phyloP scores from a whole-genome alignment of 1,140 invertebrate genomes.

The Lepidurus arcticus region DNA sequence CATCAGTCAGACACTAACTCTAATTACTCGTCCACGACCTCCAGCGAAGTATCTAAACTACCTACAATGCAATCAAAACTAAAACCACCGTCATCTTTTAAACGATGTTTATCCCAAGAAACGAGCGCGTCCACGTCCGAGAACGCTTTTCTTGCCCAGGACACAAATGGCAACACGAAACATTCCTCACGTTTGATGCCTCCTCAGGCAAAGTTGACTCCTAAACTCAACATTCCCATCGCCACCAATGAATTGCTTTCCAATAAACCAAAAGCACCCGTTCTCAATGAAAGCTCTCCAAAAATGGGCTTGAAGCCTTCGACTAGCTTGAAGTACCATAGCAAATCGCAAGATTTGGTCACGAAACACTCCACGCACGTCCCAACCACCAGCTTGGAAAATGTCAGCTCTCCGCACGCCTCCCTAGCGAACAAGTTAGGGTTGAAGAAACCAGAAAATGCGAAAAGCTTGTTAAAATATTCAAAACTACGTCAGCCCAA shows the following conservation, averaged over 20 bases:
- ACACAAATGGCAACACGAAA: slow-evolving; percentile 4
- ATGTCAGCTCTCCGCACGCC: background rate
- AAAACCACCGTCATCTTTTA: slow-evolving; percentile 10
- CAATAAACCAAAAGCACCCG: background rate
- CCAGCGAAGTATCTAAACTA: background rate
- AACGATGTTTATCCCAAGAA: background rate
- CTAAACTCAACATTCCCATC: background rate
- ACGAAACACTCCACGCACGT: background rate
- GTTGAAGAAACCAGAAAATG: background rate
- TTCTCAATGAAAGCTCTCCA: background rate
- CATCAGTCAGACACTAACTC: background rate
- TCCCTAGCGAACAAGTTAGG: background rate
- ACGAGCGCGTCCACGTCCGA: background rate
- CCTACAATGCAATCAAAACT: background rate
- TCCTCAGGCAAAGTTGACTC: background rate
- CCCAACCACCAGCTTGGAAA: background rate
- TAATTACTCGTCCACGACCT: background rate
- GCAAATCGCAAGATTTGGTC: slow-evolving; percentile 9
- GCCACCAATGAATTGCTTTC: background rate
- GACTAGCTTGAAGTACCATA: background rate
- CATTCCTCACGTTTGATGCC: slow-evolving; percentile 3
- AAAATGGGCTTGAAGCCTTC: background rate
- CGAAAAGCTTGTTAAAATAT: background rate
- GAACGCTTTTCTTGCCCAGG: background rate
- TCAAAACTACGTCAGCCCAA: background rate